phyloP scores from a whole-genome alignment of 2,113 vertebrate genomes.

The Poeciliopsis retropinna region DNA sequence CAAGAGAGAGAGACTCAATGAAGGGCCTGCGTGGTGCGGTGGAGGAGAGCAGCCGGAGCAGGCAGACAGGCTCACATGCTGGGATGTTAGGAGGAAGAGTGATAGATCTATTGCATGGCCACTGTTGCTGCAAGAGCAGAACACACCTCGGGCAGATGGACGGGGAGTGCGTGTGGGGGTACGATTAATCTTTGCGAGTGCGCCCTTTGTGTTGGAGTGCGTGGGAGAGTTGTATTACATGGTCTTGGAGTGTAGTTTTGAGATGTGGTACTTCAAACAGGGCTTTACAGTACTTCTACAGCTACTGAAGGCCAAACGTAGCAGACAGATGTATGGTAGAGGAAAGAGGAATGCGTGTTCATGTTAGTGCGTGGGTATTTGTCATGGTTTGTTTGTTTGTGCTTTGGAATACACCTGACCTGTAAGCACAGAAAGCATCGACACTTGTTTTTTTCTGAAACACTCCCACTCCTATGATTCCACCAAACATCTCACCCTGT shows the following conservation, averaged over 20 bases:
- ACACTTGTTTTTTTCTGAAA: slow-evolving; percentile 19
- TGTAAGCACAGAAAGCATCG: slow-evolving; percentile 27
- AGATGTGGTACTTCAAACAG: slow-evolving; percentile 47
- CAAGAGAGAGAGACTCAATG: slow-evolving; percentile 61
- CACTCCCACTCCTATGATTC: slow-evolving; percentile 52
- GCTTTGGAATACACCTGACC: slow-evolving; percentile 50
- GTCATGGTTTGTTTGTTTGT: slow-evolving; percentile 22
- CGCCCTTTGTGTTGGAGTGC: slow-evolving; percentile 59
- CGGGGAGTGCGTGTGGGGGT: slow-evolving; percentile 53
- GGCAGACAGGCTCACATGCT: slow-evolving; percentile 61
- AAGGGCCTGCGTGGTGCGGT: slow-evolving; percentile 55
- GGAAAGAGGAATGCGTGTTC: slow-evolving; percentile 1
- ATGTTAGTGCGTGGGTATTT: slow-evolving; percentile 33
- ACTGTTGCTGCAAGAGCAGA: slow-evolving; percentile 61
- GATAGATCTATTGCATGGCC: slow-evolving; percentile 67
- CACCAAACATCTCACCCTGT: slow-evolving; percentile 20
- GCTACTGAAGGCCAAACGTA: slow-evolving; percentile 18
- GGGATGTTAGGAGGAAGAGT: slow-evolving; percentile 65
- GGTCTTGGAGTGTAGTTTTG: slow-evolving; percentile 48
- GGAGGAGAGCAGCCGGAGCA: slow-evolving; percentile 59
- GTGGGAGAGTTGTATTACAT: slow-evolving; percentile 63
- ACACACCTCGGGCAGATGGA: slow-evolving; percentile 71
- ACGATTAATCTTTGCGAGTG: slow-evolving; percentile 48
- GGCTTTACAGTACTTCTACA: slow-evolving; percentile 24
- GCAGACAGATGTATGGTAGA: slow-evolving; percentile 19